Conservation (phyloP, 2,888 invertebrate genomes). For the Aplocera efformata region DNA sequence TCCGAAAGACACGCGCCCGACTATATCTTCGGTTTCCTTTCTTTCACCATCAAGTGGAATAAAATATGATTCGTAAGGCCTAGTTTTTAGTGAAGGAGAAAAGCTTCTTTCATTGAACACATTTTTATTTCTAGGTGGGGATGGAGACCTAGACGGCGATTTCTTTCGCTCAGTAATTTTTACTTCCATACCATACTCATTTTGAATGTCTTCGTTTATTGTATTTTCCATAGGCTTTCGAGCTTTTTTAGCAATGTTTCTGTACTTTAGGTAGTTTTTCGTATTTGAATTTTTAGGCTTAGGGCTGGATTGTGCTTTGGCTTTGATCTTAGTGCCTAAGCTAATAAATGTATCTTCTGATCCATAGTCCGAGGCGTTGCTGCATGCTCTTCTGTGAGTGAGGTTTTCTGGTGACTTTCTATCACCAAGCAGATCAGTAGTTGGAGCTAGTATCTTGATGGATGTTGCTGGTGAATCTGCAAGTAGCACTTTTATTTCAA, state of each 20-base stretch:
- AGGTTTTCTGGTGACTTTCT: constrained; percentile 38
- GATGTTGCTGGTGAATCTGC: constrained; percentile 51
- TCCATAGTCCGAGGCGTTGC: constrained; percentile 71
- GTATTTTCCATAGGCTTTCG: constrained; percentile 52
- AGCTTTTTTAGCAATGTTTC: constrained; percentile 55
- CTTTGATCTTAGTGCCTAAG: constrained; percentile 74
- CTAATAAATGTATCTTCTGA: constrained; percentile 76
- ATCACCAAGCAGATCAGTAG: constrained; percentile 54
- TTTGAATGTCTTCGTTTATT: constrained; percentile 38
- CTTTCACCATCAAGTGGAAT: constrained; percentile 49
- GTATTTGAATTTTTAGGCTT: constrained; percentile 52
- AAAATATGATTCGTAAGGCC: constrained; percentile 62
- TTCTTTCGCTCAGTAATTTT: constrained; percentile 55
- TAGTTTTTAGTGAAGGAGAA: constrained; percentile 53
- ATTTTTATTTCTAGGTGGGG: constrained; percentile 49
- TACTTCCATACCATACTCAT: constrained; percentile 62
- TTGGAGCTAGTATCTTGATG: constrained; percentile 63
- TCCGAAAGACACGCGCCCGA: constrained; percentile 51
- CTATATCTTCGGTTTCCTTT: constrained; percentile 37
- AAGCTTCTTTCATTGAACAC: constrained; percentile 40
- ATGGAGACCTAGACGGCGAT: constrained; percentile 41
- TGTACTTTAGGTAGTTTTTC: constrained; percentile 59
- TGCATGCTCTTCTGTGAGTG: constrained; percentile 46
- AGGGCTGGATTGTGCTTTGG: constrained; percentile 63
- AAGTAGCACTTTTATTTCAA: too few relatives aligned